Conservation (phyloP, 2,888 invertebrate species). For the Ceratothoa steindachneri region DNA sequence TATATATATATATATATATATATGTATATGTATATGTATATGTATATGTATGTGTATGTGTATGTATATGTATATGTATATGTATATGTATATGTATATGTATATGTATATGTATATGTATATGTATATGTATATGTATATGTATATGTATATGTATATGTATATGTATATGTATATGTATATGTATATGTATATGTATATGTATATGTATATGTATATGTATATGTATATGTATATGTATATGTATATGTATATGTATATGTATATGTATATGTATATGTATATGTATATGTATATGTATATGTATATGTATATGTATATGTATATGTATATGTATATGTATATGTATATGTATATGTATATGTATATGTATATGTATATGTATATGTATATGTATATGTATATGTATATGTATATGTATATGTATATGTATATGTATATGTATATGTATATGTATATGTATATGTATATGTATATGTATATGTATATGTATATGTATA, state of each 20-base stretch:
- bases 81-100: slow-evolving; percentile 16
- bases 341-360: slow-evolving; percentile 5
- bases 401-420: background rate
- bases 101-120: background rate
- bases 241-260: slow-evolving; percentile 16
- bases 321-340: background rate
- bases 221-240: slow-evolving; percentile 15
- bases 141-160: background rate
- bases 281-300: slow-evolving; percentile 10
- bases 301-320: slow-evolving; percentile 11
- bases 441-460: background rate
- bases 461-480: background rate
- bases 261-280: slow-evolving; percentile 14
- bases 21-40: slow-evolving; percentile 10
- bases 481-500: background rate
- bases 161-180: background rate
- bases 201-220: slow-evolving; percentile 5
- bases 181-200: background rate
- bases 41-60: slow-evolving; percentile 13
- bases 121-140: slow-evolving; percentile 9
- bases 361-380: slow-evolving; percentile 5
- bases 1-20: slow-evolving; percentile 13
- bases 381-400: background rate
- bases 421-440: background rate
- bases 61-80: slow-evolving; percentile 8